A percentile compares a stretch with the other conserved stretches of the same genome.
phyloP scores from a whole-genome alignment of 2,888 invertebrate genomes.

The Galeruca laticollis region DNA sequence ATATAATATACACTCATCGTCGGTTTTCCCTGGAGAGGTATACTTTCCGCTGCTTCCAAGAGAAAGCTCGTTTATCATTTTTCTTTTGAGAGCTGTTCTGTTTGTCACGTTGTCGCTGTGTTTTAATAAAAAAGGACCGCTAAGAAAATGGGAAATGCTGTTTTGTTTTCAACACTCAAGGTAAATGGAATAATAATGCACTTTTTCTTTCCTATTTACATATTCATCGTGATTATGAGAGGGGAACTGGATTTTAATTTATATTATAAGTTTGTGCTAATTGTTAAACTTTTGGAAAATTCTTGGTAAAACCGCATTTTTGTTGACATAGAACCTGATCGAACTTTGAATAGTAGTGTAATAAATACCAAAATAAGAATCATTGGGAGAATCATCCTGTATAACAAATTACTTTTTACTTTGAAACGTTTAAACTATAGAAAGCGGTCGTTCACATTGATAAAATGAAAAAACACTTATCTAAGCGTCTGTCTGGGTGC shows the following conservation, averaged over 20 bases:
- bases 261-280: no score
- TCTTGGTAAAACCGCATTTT: no score
- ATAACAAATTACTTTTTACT: no score
- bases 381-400: no score
- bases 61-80: conserved; percentile 42
- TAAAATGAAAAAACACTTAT: no score
- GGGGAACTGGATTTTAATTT: not conserved
- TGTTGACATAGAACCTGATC: no score
- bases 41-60: conserved; percentile 43
- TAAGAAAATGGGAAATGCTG: conserved; percentile 29
- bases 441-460: no score
- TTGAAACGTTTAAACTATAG: no score
- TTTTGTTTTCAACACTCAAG: conserved; percentile 40
- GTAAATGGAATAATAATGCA: conserved; percentile 46
- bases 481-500: no score
- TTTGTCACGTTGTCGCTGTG: conserved; percentile 36
- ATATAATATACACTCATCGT: conserved; percentile 28
- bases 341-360: no score
- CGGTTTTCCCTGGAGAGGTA: conserved; percentile 34
- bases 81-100: conserved; percentile 41
- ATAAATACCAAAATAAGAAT: no score
- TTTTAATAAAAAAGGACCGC: conserved; percentile 32
- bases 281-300: no score
- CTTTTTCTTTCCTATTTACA: conserved; percentile 22
- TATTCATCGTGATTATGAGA: not conserved